Evolutionary conservation across 2,888 invertebrate genomes (phyloP).

Genomic region (Xestia c-nigrum): DNA sequence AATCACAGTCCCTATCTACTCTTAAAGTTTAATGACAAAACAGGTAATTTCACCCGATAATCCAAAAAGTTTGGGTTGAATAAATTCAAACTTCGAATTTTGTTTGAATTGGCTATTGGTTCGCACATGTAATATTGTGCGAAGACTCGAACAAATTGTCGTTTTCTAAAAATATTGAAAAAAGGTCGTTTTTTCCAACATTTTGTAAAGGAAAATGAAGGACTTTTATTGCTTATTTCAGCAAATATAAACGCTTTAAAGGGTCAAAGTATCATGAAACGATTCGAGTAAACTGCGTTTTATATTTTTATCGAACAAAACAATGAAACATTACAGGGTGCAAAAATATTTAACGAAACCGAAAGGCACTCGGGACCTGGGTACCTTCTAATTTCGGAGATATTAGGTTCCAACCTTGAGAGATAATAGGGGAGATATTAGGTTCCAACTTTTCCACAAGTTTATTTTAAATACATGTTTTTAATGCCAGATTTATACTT

Average conservation of each 20-base stretch:
- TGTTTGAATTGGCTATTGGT: constrained; percentile 25
- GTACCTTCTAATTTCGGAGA: no score
- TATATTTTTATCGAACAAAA: neutral
- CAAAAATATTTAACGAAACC: no score
- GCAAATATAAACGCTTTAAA: neutral
- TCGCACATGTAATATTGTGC: neutral
- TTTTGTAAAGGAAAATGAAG: neutral
- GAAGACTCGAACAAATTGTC: neutral
- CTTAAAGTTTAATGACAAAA: neutral
- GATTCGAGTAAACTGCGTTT: neutral
- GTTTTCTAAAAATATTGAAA: neutral
- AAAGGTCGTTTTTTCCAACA: neutral
- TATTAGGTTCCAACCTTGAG: no score
- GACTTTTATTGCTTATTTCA: neutral
- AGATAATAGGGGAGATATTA: no score
- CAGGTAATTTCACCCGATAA: neutral
- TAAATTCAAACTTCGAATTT: constrained; percentile 34
- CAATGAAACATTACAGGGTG: neutral
- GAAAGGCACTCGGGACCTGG: no score
- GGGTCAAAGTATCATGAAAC: neutral
- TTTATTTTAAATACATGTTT: no score
- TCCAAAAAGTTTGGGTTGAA: constrained; percentile 5
- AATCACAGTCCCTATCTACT: no score
- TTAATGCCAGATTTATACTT: no score
- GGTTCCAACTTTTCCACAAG: no score